These are phyloP conservation scores for Triplophysa tibetana DNA, from an alignment of 2,113 vertebrate species.

Conservation along the genomic window DNA sequence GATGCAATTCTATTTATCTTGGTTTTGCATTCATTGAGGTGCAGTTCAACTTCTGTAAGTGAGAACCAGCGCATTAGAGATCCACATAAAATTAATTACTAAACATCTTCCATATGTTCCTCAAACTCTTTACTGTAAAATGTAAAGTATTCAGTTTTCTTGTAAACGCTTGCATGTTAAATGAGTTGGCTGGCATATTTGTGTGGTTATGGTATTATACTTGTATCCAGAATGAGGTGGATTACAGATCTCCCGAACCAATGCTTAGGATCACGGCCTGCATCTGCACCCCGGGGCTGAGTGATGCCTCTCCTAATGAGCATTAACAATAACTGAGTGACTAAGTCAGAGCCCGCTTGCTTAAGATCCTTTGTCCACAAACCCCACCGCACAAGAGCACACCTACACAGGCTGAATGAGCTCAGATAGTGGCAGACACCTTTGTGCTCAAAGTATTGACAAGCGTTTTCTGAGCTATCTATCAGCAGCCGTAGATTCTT, in stretches of 20 bases:
- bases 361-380: slow-evolving; percentile 45
- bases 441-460: slow-evolving; percentile 38
- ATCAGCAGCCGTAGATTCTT: slow-evolving; percentile 14
- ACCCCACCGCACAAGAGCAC: slow-evolving; percentile 22
- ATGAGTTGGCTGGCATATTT: background rate
- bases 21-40: too few relatives aligned
- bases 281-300: slow-evolving; percentile 26
- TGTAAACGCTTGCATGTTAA: too few relatives aligned
- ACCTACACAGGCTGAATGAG: slow-evolving; percentile 46
- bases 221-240: background rate
- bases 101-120: slow-evolving; percentile 32
- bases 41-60: too few relatives aligned
- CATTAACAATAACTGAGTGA: slow-evolving; percentile 43
- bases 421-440: slow-evolving; percentile 29
- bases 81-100: slow-evolving; percentile 43
- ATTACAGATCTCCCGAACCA: background rate
- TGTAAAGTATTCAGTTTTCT: too few relatives aligned
- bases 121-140: slow-evolving; percentile 14
- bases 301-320: slow-evolving; percentile 43
- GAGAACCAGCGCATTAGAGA: background rate
- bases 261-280: slow-evolving; percentile 13
- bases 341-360: slow-evolving; percentile 27
- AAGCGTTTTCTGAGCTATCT: slow-evolving; percentile 45
- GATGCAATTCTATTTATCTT: slow-evolving; percentile 14
- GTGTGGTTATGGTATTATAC: background rate